These are phyloP conservation scores for Anabacerthia variegaticeps DNA, from an alignment of 2,797 vertebrate genomes.

Conservation along the genomic window DNA sequence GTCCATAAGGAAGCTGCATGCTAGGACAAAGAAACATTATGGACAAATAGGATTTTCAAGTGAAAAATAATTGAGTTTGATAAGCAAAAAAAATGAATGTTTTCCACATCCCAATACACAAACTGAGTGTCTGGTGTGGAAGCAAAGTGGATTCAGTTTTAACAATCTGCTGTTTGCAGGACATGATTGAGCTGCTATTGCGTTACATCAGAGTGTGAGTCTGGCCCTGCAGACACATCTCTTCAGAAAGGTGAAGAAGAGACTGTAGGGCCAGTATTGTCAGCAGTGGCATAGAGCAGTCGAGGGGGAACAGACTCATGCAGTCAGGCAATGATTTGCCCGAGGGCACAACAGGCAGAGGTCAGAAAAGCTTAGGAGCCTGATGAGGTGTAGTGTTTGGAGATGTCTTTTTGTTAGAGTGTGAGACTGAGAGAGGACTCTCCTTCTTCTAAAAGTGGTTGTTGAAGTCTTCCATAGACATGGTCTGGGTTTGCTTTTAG, in stretches of 20 bases:
- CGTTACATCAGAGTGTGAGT: not conserved
- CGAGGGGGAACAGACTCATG: not conserved
- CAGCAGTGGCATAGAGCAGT: not conserved
- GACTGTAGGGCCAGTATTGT: not conserved
- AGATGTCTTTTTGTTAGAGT: not conserved
- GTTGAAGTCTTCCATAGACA: not conserved
- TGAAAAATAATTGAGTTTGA: not conserved
- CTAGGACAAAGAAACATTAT: not conserved
- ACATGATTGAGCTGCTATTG: not conserved
- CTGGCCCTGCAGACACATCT: not conserved
- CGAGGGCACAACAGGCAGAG: not conserved
- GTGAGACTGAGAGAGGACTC: not conserved
- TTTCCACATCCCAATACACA: not conserved
- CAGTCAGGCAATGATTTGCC: not conserved
- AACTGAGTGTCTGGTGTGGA: not conserved
- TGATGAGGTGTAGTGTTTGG: not conserved
- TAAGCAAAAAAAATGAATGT: not conserved
- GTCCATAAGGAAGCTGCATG: not conserved
- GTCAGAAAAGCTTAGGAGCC: not conserved
- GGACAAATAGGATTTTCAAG: not conserved
- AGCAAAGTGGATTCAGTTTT: not conserved
- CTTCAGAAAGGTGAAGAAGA: not conserved
- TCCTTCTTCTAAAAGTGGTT: not conserved
- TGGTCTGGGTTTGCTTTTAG: not conserved
- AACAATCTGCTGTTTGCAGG: not conserved